These are phyloP conservation scores for Sycophila texana DNA, from an alignment of 2,888 invertebrate species.

Conservation along the genomic window DNA sequence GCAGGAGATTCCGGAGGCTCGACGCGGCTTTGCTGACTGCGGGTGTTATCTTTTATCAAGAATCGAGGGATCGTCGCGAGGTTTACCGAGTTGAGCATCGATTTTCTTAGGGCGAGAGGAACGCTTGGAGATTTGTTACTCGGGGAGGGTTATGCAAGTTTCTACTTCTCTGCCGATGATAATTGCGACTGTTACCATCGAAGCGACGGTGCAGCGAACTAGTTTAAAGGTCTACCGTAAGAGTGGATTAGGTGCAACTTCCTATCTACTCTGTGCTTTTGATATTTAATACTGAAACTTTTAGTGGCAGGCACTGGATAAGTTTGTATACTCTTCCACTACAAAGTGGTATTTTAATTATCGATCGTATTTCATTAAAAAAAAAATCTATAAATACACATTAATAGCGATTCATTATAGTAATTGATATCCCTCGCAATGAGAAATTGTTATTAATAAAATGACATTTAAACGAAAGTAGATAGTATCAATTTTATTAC, in stretches of 20 bases:
- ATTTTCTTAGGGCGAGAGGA: background rate
- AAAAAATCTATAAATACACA: too few relatives aligned
- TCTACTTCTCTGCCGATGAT: conserved; percentile 53
- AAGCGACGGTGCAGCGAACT: conserved; percentile 59
- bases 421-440: too few relatives aligned
- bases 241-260: conserved; percentile 68
- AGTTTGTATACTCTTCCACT: too few relatives aligned
- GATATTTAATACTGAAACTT: background rate
- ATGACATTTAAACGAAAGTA: too few relatives aligned
- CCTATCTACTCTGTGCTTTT: conserved; percentile 32
- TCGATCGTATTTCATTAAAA: too few relatives aligned
- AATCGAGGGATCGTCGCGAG: background rate
- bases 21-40: background rate
- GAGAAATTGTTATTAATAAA: too few relatives aligned
- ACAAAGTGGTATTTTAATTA: too few relatives aligned
- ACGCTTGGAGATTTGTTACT: conserved; percentile 4
- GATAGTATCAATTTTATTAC: too few relatives aligned
- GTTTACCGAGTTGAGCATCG: conserved; percentile 3
- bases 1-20: background rate
- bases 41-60: background rate
- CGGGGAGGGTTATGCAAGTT: conserved; percentile 47
- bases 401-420: too few relatives aligned
- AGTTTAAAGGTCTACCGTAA: conserved; percentile 69
- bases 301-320: background rate
- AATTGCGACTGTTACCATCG: conserved; percentile 61